Evolutionary conservation across 2,888 invertebrate genomes (phyloP).

Genomic region (Capitulum mitella): DNA sequence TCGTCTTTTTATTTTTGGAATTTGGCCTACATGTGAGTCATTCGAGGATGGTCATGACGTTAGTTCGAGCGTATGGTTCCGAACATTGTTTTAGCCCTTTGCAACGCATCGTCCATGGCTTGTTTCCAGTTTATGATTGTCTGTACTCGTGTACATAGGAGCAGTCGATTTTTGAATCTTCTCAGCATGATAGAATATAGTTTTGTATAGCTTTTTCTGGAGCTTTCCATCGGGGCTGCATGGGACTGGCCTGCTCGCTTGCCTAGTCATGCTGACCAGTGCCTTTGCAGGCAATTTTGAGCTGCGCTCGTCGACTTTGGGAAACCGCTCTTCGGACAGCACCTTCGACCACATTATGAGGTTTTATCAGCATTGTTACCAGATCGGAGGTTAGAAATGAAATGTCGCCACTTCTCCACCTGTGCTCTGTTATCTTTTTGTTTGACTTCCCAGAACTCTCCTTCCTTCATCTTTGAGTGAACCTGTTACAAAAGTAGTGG

Average conservation of each 20-base stretch:
- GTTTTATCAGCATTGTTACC: slow-evolving; percentile 23
- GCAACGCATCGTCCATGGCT: not conserved
- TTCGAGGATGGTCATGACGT: not conserved
- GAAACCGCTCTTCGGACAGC: not conserved
- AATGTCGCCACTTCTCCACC: too few species aligned
- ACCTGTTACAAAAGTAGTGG: too few species aligned
- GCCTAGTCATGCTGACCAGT: not conserved
- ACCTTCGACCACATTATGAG: slow-evolving; percentile 19
- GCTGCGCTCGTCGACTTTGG: not conserved
- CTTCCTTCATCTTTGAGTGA: too few species aligned
- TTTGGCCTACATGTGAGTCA: too few species aligned
- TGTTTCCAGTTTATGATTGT: not conserved
- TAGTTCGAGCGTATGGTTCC: not conserved
- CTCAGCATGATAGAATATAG: not conserved
- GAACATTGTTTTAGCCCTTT: not conserved
- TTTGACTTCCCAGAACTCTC: too few species aligned
- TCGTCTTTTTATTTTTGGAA: too few species aligned
- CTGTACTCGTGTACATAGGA: not conserved
- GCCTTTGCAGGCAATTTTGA: slow-evolving; percentile 1
- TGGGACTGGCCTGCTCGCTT: not conserved
- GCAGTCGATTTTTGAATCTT: not conserved
- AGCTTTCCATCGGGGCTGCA: not conserved
- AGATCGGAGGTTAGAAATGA: slow-evolving; percentile 8
- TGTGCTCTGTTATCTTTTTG: too few species aligned
- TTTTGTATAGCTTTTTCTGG: not conserved